Base-by-base conservation (phyloP, 2,888 invertebrate genomes). In the Exocentrus adspersus region DNA sequence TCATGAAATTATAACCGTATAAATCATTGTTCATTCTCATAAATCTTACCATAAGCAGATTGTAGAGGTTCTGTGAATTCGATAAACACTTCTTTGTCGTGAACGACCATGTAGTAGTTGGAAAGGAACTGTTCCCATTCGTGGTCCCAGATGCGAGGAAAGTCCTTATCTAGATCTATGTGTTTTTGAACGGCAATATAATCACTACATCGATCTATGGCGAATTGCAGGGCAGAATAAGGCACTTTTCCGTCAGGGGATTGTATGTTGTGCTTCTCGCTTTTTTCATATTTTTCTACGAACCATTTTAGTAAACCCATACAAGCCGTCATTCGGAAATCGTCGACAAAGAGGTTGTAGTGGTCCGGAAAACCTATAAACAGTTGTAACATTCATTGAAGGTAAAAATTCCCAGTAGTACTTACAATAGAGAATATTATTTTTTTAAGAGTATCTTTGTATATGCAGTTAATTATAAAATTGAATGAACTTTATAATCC, bases 101-200 rank as follows among this genome's bases (percentile, higher is more conserved):
- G 88, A 79, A 94, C 88, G 80, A 91, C 76, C 59, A 86, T 80
- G 82, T 89, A 87, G 80, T 88, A 89, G 76, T 90, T 88, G 0
- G 87, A 87, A 1, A 94, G 84, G 77, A 96, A 93, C 74, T 91
- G 90, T 76, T 95, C 94, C 97, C 97, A 97, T 78, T 96, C 94
- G 75, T 92, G 91, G 69, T 93, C 91, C 90, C 92, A 92, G 12
- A 78, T 83, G 70, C 88, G 85, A 28, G 79, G 76, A 7, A 84
- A 78, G 50, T 87, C 85, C 52, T 88, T 88, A 72, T 91, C 92
- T 1, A 90, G 87, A 69, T 92, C 92, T 75, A 93, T 90, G 79
- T 94, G 93, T 19, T 89, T 88, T 68, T 89, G 89, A 72, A 87
- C 87, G 4, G 88, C 86, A n/a, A 95, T 85, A 75, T 89, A 93